These are phyloP conservation scores for Drosophila neonasuta DNA, from an alignment of 2,888 invertebrate species.

Conservation along the genomic window DNA sequence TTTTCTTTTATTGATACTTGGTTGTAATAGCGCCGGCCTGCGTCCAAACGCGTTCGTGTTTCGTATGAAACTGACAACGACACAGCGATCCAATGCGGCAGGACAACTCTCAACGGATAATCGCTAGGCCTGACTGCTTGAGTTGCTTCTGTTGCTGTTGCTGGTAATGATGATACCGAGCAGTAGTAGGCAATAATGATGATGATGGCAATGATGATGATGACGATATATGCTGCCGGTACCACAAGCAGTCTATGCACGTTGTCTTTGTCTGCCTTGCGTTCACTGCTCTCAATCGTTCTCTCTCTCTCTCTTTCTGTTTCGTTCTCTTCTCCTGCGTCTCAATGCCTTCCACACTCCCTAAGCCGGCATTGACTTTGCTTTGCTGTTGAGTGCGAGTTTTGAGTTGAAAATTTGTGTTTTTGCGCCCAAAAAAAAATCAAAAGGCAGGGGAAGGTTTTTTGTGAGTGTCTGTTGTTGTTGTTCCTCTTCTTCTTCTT, in stretches of 20 bases:
- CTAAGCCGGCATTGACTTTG: slow-evolving; percentile 52
- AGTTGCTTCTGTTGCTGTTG: slow-evolving; percentile 27
- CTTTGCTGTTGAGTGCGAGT: slow-evolving; percentile 44
- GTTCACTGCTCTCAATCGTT: slow-evolving; percentile 8
- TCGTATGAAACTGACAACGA: slow-evolving; percentile 81
- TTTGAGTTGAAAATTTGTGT: slow-evolving; percentile 59
- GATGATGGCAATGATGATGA: slow-evolving; percentile 28
- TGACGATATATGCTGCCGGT: slow-evolving; percentile 29
- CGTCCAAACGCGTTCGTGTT: slow-evolving; percentile 81
- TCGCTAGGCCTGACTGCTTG: slow-evolving; percentile 56
- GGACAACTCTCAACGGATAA: slow-evolving; percentile 67
- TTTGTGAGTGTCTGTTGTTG: slow-evolving; percentile 12
- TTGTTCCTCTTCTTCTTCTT: too few species aligned
- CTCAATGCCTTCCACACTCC: slow-evolving; percentile 44
- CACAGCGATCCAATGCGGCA: slow-evolving; percentile 53
- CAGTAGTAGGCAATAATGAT: slow-evolving; percentile 1
- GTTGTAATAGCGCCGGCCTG: slow-evolving; percentile 54
- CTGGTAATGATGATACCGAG: slow-evolving; percentile 33
- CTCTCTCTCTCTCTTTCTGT: slow-evolving; percentile 1
- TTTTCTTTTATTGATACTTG: slow-evolving; percentile 18
- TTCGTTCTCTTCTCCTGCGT: slow-evolving; percentile 12
- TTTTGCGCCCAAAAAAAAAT: slow-evolving; percentile 64
- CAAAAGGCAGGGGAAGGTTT: slow-evolving; percentile 42
- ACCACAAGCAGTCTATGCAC: slow-evolving; percentile 23
- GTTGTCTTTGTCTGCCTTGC: slow-evolving; percentile 30